Conservation (phyloP, 2,113 vertebrate genomes). For the Sinosuthora webbiana region DNA sequence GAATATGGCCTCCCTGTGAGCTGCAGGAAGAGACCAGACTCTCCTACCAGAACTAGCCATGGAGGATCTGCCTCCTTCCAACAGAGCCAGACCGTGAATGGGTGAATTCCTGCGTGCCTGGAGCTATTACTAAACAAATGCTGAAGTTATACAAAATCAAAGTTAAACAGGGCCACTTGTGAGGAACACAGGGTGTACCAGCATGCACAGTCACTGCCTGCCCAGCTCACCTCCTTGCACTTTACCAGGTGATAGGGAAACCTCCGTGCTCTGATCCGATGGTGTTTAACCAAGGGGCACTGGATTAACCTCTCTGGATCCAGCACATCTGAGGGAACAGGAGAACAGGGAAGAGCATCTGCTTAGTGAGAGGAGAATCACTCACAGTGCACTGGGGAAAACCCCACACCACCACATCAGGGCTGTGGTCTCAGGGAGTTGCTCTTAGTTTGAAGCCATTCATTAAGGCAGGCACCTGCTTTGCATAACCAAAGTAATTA, state of each 20-base stretch:
- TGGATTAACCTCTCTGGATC: slow-evolving; percentile 85
- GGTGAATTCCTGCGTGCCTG: not conserved
- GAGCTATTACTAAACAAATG: not conserved
- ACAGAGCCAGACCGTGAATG: not conserved
- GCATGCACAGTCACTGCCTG: not conserved
- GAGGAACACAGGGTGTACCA: accelerated
- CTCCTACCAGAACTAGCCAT: not conserved
- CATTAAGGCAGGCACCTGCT: not conserved
- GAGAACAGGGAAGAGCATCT: not conserved
- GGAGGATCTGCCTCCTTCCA: not conserved
- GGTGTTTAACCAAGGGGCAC: slow-evolving; percentile 86
- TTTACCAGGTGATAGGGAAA: slow-evolving; percentile 93
- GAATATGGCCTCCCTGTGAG: not conserved
- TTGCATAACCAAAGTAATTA: not conserved
- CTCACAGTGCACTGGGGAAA: not conserved
- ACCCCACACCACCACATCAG: not conserved
- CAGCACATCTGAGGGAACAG: slow-evolving; percentile 44
- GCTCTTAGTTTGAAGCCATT: not conserved
- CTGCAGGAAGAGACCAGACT: not conserved
- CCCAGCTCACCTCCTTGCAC: slow-evolving; percentile 82
- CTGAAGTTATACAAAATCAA: not conserved
- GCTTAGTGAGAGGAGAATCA: not conserved
- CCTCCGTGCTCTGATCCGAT: slow-evolving; percentile 83
- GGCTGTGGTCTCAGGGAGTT: not conserved
- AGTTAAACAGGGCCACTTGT: not conserved